phyloP scores from a whole-genome alignment of 2,888 invertebrate species.

The Thymelicus sylvestris region DNA sequence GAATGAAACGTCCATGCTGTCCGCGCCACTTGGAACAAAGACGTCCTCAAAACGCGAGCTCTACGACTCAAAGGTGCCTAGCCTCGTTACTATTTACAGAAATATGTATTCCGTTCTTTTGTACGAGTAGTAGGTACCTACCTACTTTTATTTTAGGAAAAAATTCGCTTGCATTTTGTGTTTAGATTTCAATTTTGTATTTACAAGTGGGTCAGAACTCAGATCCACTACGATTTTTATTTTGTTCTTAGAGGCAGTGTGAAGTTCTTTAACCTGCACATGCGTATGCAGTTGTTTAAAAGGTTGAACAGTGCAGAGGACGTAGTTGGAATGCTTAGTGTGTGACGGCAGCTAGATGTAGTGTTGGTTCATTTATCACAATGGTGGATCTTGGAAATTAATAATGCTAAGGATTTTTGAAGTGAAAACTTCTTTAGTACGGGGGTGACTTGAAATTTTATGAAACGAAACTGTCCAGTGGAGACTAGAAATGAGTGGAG shows the following conservation, averaged over 20 bases:
- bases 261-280: neutral
- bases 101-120: conserved; percentile 30
- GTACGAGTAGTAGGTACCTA: neutral
- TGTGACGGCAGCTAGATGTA: too few relatives aligned
- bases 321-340: neutral
- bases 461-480: too few relatives aligned
- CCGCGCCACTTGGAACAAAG: conserved; percentile 46
- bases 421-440: too few relatives aligned
- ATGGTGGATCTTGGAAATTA: too few relatives aligned
- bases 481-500: too few relatives aligned
- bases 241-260: neutral
- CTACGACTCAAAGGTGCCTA: conserved; percentile 41
- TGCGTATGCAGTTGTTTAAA: neutral
- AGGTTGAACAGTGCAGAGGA: neutral
- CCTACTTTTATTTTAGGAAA: conserved; percentile 22
- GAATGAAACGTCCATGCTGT: conserved; percentile 45
- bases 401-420: too few relatives aligned
- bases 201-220: conserved; percentile 3
- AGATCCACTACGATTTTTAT: neutral
- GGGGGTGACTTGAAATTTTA: too few relatives aligned
- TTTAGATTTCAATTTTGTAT: conserved; percentile 5
- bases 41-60: conserved; percentile 43
- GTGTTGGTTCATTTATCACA: too few relatives aligned
- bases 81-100: conserved; percentile 43
- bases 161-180: conserved; percentile 1